Evolutionary conservation across 2,113 vertebrate species (phyloP), one percentile per base, ranked within the genome.

Genomic region (Elephas maximus): DNA sequence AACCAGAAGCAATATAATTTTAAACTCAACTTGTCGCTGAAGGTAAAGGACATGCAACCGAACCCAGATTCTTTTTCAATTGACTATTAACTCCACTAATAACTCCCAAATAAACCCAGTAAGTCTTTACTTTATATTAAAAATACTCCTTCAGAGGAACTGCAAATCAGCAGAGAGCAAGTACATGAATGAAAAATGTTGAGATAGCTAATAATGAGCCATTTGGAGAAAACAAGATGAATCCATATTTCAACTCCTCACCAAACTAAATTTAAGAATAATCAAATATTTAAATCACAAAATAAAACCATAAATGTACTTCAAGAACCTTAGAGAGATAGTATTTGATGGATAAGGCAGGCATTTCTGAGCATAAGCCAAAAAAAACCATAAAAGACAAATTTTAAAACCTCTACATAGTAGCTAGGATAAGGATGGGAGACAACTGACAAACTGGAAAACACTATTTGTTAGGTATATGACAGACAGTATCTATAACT

Each of bases 271-370:
- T 87, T 81, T 28, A 12, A 90, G 33, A 82, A 30, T 77, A 90
- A 87, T 44, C 90, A 80, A 76, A 86, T 26, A n/a, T 20, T 83
- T 88, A 93, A 83, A 88, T 77, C 90, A 87, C 63, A 95, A 88
- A 92, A 95, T 51, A 71, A 83, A 89, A 53, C 9, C 37, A 87
- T n/a, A 45, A 78, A 83, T 41, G 14, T 45, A 97, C n/a, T 76
- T 91, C 23, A 84, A 79, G 51, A 91, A 57, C 24, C 67, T 74
- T 93, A 84, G 73, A 84, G 48, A 78, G 20, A 88, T 15, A 9
- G 18, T 20, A 78, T 48, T 87, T 83, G 71, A 88, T 65, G 74
- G 18, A 24, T 53, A 8, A 93, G 20, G 10, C 41, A 88, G 30
- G 26, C 30, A 79, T 28, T 91, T 79, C 37, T 80, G 24, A 84